Evolutionary conservation across 2,797 vertebrate species (phyloP), one percentile per base, ranked within the genome.

Genomic region (Aulostomus chinensis): DNA sequence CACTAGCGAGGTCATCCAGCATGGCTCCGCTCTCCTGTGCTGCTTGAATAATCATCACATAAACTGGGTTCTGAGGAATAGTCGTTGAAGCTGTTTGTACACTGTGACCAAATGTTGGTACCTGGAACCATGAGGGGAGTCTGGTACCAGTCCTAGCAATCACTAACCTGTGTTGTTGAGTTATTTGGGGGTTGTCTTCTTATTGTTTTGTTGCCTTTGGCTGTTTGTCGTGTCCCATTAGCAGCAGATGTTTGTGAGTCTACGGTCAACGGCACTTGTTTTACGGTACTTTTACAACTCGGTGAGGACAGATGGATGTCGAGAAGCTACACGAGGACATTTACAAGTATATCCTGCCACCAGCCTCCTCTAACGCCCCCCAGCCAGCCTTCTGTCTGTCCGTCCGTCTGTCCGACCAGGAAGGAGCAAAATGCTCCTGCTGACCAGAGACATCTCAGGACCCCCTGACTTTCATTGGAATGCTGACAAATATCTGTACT

Each of bases 241-340:
- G 34, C 45, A 33, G 58, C 76, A 81, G 79, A 83, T 80, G 81
- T 81, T 79, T 73, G 67, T 62, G 20, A 36, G 49, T 31, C 25
- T 32, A 42, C 49, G 58, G 32, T 31, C 54, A 57, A 67, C 20
- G 2, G 58, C 49, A 41, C 58, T 50, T 72, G 47, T 67, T 37
- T 50, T 69, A 40, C 78, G 68, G 69, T 72, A 58, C 63, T 78
- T 88, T 81, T 74, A 80, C 61, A 73, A 76, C 67, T 73, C 46
- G 59, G 74, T 77, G 83, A 80, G 18, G 12, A 35, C 62, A 68
- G 69, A 73, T 74, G 59, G 56, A 53, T 79, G 75, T 85, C 56
- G 58, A 56, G 39, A 73, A 66, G 54, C 66, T 76, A 63, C 76
- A 81, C 63, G 65, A 68, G 59, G 50, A 76, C 16, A 9, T 81